Base-by-base conservation (phyloP, 1,140 invertebrate genomes). In the Phymorhynchus buccinoides region DNA sequence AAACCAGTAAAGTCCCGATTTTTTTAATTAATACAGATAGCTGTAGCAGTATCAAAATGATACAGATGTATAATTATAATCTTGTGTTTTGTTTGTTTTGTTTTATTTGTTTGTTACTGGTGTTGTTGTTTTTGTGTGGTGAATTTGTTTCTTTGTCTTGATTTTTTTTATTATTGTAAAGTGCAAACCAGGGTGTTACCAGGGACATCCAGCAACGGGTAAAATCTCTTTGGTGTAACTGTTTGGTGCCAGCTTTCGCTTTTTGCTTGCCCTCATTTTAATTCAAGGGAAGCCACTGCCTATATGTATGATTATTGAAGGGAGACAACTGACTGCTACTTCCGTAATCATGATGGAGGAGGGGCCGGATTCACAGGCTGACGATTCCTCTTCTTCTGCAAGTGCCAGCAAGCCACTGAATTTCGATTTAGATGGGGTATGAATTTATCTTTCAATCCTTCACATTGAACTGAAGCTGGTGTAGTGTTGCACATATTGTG, bases 301-400 rank as follows among this genome's bases (percentile, higher is more conserved):
- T 1, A 35, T 3, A 6, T 18, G n/a, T 6, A 68, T 27, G 37
- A 1, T 1, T 14, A 22, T 35, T 32, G 18, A 80, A 12, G 79
- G n/a, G n/a, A 48, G 22, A 7, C 16, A 16, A 80, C 79, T 80
- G 0, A 30, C 7, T 4, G 2, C 2, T 14, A 71, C 30, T 83
- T 83, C 66, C 81, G 39, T 66, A 41, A 32, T 71, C 35, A 83
- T 37, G 3, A 83, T 83, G 81, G 81, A 83, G 81, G 81, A 83
- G 81, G 81, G 41, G 81, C 41, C 27, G 66, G 81, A 71, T 35
- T 32, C n/a, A 22, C 81, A 83, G 32, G 44, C 37, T 78, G 81
- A 35, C n/a, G 81, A 83, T 35, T 41, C 39, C 3, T 62, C 80
- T 4, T 83, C 80, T 66, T 7, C 37, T 27, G n/a, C 62, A 3